These are phyloP conservation scores for Plutomurus gul DNA, from an alignment of 1,140 invertebrate species.

Conservation along the genomic window DNA sequence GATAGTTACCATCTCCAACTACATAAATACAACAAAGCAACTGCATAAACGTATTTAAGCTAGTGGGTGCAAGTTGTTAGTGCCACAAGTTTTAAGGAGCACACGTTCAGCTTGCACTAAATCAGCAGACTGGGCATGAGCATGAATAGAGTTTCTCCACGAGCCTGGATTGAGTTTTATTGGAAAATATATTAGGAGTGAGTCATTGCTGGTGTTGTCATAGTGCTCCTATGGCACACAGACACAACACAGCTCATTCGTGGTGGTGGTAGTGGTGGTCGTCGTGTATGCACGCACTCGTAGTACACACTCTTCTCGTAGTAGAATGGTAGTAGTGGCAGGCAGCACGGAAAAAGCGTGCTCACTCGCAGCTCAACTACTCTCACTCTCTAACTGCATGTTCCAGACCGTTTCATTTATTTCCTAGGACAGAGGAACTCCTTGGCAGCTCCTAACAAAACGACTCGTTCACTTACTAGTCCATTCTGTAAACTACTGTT, in stretches of 20 bases:
- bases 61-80: no score
- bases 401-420: slow-evolving; percentile 21
- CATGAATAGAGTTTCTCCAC: slow-evolving; percentile 1
- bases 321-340: no score
- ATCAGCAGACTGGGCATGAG: not conserved
- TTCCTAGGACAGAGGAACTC: not conserved
- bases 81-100: no score
- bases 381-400: slow-evolving; percentile 19
- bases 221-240: slow-evolving; percentile 46
- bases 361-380: no score
- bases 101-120: no score
- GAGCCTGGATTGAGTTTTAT: slow-evolving; percentile 27
- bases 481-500: not conserved
- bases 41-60: no score
- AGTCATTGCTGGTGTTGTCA: slow-evolving; percentile 46
- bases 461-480: not conserved
- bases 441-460: slow-evolving; percentile 9
- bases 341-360: not conserved
- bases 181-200: slow-evolving; percentile 42
- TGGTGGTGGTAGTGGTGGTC: not conserved
- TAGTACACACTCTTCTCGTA: no score
- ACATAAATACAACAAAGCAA: no score
- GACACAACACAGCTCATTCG: slow-evolving; percentile 22
- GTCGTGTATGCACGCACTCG: no score
- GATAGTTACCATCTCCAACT: no score